These are phyloP conservation scores for Argya squamiceps DNA, from an alignment of 2,797 vertebrate genomes.

Conservation along the genomic window DNA sequence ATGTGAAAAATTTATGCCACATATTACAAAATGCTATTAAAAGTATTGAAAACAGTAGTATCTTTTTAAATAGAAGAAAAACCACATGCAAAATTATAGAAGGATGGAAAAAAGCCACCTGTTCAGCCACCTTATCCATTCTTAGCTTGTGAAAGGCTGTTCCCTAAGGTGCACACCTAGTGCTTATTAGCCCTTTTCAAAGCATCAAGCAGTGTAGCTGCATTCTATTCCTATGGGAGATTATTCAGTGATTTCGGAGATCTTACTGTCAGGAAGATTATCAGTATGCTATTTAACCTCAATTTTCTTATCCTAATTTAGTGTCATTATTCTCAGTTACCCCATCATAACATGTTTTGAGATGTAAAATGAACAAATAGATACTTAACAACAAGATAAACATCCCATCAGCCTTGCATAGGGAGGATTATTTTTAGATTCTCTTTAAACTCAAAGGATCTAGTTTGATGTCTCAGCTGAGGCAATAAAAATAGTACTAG, in stretches of 20 bases:
- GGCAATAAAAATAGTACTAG: background rate
- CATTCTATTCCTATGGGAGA: background rate
- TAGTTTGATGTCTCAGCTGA: background rate
- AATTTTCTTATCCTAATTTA: background rate
- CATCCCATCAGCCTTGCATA: background rate
- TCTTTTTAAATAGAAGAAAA: background rate
- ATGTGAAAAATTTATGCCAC: background rate
- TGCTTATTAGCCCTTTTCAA: background rate
- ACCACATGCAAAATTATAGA: background rate
- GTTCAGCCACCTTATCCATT: background rate
- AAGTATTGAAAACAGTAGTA: background rate
- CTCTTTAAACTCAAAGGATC: background rate
- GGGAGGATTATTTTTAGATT: background rate
- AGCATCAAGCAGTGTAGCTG: background rate
- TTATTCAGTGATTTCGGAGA: background rate
- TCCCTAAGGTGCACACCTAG: background rate
- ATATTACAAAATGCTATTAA: background rate
- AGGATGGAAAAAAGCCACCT: background rate
- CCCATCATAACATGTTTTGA: constrained; percentile 16
- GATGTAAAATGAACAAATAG: background rate
- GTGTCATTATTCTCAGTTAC: background rate
- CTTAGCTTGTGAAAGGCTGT: background rate
- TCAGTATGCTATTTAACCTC: background rate
- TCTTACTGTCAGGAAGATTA: background rate
- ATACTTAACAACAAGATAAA: background rate